Base-by-base conservation (phyloP, 2,888 invertebrate genomes). In the Habrosyne pyritoides region DNA sequence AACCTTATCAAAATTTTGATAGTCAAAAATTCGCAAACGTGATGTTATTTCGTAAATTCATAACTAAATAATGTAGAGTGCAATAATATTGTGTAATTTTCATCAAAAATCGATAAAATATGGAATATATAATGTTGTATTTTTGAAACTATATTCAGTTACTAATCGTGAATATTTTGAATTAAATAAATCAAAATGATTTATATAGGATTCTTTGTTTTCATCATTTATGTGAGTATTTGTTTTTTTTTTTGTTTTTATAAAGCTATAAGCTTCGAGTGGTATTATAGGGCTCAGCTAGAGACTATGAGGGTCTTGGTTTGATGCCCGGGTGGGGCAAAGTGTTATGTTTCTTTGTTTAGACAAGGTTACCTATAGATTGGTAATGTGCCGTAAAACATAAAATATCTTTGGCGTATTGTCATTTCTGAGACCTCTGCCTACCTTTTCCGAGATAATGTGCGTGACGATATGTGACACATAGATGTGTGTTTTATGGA, bases 21-120 rank as follows among this genome's bases (percentile, higher is more conserved):
- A 21, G 53, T 49, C 21, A 33, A 26, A 49, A 33, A 42, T 52
- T 54, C 47, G 53, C 36, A 60, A 48, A 46, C 14, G 53, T 53
- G 53, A 47, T 46, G 10, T 53, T 24, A 26, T 50, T 47, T n/a
- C 10, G 5, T 47, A 18, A 14, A 22, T 6, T 22, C 5, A 26
- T 21, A 53, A 53, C 24, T 14, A 14, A 14, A 49, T 46, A n/a
- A 24, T 52, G 21, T 6, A 8, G 3, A 18, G 2, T 14, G 49
- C 18, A 30, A 50, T 8, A 26, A 18, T n/a, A 30, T 50, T 18
- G 6, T 18, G 49, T 10, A 26, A 50, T n/a, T 28, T 28, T 28
- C 30, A 8, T 28, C 10, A 14, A 12, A 50, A 50, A 21, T 50
- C 4, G 50, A 50, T 50, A 28, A 50, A 21, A 30, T 21, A 28